Conservation (phyloP, 2,797 vertebrate species). For the Onychomys leucogaster region DNA sequence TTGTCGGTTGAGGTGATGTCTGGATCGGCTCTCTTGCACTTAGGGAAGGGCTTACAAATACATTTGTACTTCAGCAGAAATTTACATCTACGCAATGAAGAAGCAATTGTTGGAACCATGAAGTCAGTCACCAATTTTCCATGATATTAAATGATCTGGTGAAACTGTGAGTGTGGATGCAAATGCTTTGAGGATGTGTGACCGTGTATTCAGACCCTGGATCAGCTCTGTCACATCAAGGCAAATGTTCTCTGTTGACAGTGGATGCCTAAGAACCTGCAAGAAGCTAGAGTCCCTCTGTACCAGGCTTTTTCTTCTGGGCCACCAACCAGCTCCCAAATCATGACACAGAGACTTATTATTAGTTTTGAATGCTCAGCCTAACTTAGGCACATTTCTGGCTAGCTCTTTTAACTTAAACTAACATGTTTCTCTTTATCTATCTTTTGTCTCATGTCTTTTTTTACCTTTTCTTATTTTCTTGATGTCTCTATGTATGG, state of each 20-base stretch:
- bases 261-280: not conserved
- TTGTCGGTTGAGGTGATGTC: not conserved
- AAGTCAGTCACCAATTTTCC: not conserved
- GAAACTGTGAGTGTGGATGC: not conserved
- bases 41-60: constrained; percentile 5
- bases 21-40: not conserved
- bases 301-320: not conserved
- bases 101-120: not conserved
- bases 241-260: not conserved
- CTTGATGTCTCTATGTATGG: not conserved
- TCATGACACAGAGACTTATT: not conserved
- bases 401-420: not conserved
- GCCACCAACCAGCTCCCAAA: not conserved
- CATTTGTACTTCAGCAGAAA: not conserved
- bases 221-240: not conserved
- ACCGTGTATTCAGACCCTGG: not conserved
- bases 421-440: not conserved
- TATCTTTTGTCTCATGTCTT: not conserved
- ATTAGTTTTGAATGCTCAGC: not conserved
- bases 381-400: not conserved
- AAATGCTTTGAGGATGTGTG: not conserved
- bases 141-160: not conserved
- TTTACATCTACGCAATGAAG: not conserved
- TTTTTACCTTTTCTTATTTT: not conserved
- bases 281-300: not conserved